These are phyloP conservation scores for Eupeodes latifasciatus DNA, from an alignment of 2,888 invertebrate genomes.

Conservation along the genomic window DNA sequence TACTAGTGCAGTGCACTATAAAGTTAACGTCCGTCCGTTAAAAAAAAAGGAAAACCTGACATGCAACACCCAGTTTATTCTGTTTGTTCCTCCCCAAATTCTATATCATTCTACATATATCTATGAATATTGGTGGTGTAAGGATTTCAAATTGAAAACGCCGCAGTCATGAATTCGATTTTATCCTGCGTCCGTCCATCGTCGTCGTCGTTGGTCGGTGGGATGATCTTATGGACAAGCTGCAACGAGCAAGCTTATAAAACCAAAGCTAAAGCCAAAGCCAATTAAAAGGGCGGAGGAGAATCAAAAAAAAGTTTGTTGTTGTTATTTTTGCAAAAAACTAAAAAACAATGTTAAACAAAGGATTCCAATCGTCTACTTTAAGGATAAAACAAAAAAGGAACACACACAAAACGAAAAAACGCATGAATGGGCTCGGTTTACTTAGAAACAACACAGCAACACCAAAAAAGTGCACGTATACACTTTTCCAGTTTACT, in stretches of 20 bases:
- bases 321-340: not conserved
- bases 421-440: not conserved
- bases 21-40: not conserved
- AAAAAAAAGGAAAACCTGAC: not conserved
- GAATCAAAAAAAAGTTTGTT: conserved; percentile 2
- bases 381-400: not conserved
- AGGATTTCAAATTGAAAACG: conserved; percentile 67
- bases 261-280: conserved; percentile 55
- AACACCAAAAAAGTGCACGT: conserved; percentile 33
- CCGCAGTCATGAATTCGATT: conserved; percentile 70
- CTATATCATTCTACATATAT: not conserved
- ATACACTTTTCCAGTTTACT: conserved; percentile 42
- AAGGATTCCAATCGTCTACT: conserved; percentile 7
- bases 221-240: conserved; percentile 17
- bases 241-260: conserved; percentile 38
- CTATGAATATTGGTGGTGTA: not conserved
- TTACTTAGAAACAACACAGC: not conserved
- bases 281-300: conserved; percentile 62
- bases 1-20: not conserved
- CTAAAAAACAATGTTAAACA: not conserved
- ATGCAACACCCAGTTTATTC: conserved; percentile 17
- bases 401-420: not conserved
- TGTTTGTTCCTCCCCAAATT: not conserved
- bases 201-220: not conserved
- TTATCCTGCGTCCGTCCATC: conserved; percentile 46